Conservation (phyloP, 53 echinoderm and acorn worm genomes). For the Holothuria leucospilota region DNA sequence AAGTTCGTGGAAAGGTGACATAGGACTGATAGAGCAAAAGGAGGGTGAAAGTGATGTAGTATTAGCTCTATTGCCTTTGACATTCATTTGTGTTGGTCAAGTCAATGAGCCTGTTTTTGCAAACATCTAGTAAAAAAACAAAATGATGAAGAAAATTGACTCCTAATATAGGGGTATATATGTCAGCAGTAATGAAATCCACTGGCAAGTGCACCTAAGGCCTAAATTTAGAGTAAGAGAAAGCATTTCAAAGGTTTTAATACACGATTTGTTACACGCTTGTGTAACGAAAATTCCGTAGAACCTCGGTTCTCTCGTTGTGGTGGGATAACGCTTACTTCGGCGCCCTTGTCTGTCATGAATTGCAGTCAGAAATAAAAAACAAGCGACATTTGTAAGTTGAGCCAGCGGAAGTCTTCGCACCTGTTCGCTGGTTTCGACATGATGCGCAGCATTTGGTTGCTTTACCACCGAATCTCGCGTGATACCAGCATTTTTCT, state of each 20-base stretch:
- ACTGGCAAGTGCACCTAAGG: slow-evolving; percentile 10
- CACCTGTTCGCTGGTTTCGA: no score
- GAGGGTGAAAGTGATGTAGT: not conserved
- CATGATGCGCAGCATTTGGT: no score
- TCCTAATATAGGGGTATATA: slow-evolving; percentile 54
- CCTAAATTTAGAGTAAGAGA: not conserved
- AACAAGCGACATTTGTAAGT: no score
- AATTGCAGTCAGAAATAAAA: no score
- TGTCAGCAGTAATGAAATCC: slow-evolving; percentile 45
- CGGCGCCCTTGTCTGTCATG: no score
- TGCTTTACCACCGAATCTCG: no score
- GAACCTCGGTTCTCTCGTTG: not conserved
- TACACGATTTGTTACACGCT: not conserved
- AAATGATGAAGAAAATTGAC: slow-evolving; percentile 62
- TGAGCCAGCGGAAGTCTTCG: no score
- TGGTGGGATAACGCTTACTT: no score
- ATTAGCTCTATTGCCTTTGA: not conserved
- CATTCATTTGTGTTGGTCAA: not conserved
- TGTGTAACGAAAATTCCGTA: not conserved
- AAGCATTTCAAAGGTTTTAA: not conserved
- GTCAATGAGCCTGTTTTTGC: not conserved
- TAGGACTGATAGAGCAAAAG: not conserved
- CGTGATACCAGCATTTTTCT: no score
- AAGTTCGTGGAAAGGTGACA: not conserved
- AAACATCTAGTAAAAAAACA: slow-evolving; percentile 55